These are phyloP conservation scores for Collichthys lucidus DNA, from an alignment of 2,113 vertebrate genomes.

Conservation along the genomic window DNA sequence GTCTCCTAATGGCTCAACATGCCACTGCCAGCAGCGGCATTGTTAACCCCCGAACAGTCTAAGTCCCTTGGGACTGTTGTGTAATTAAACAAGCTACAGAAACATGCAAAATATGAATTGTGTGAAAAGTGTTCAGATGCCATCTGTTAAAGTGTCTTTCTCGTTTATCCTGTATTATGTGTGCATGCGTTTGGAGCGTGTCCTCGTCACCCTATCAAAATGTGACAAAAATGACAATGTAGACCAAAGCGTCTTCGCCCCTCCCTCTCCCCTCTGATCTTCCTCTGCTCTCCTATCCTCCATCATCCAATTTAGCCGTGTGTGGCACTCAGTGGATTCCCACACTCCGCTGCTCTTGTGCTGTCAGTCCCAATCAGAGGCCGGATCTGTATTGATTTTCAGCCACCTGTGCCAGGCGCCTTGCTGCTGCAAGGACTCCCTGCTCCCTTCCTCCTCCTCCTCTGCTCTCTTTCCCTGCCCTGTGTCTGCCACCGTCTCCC, in stretches of 20 bases:
- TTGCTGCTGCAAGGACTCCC: conserved; percentile 66
- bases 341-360: conserved; percentile 67
- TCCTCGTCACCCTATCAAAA: conserved; percentile 46
- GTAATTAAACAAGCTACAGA: conserved; percentile 30
- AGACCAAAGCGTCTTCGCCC: conserved; percentile 42
- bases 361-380: conserved; percentile 67
- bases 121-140: background rate
- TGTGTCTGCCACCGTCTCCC: conserved; percentile 81
- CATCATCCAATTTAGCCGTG: conserved; percentile 73
- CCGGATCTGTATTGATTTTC: conserved; percentile 69
- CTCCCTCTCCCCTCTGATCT: conserved; percentile 42
- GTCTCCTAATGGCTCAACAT: conserved; percentile 74
- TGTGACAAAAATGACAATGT: conserved; percentile 51
- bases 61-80: conserved; percentile 1
- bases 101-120: conserved; percentile 50
- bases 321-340: conserved; percentile 75
- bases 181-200: conserved; percentile 43
- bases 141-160: conserved; percentile 48
- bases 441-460: conserved; percentile 68
- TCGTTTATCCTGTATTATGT: conserved; percentile 35
- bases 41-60: conserved; percentile 41
- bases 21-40: conserved; percentile 35
- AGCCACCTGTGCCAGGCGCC: conserved; percentile 85
- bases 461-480: conserved; percentile 55
- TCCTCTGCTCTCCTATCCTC: conserved; percentile 49